These are phyloP conservation scores for Merluccius polli DNA, from an alignment of 2,797 vertebrate species.

Conservation along the genomic window DNA sequence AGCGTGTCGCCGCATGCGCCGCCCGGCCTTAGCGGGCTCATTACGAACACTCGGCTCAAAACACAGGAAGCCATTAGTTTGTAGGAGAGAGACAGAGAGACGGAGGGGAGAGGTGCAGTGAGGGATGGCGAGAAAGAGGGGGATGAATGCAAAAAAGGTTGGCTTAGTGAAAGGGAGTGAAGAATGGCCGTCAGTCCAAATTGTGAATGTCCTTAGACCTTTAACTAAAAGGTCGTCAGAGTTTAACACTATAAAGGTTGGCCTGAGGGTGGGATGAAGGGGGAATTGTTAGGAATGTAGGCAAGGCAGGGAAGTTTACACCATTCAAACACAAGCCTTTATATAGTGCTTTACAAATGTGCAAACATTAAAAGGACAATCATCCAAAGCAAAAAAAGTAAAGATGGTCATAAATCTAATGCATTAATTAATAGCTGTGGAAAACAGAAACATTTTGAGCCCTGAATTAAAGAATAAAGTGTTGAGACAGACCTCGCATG, in stretches of 20 bases:
- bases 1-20: constrained; percentile 58
- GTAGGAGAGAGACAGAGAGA: constrained; percentile 18
- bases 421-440: too few relatives aligned
- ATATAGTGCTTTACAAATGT: too few relatives aligned
- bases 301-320: not conserved
- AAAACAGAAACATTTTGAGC: too few relatives aligned
- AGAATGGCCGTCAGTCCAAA: constrained; percentile 39
- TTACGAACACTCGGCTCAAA: constrained; percentile 30
- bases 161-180: constrained; percentile 51
- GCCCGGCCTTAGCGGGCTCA: constrained; percentile 43
- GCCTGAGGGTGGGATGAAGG: not conserved
- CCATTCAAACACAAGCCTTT: not conserved
- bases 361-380: too few relatives aligned
- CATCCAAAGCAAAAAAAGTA: too few relatives aligned
- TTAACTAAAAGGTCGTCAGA: constrained; percentile 26
- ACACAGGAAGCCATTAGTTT: constrained; percentile 52
- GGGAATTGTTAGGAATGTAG: not conserved
- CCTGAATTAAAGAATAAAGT: too few relatives aligned
- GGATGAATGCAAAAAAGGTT: constrained; percentile 10
- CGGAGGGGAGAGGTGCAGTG: constrained; percentile 33
- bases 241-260: not conserved
- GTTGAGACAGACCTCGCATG: too few relatives aligned
- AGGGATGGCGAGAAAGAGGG: constrained; percentile 1
- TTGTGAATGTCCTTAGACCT: constrained; percentile 37
- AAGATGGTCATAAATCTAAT: too few relatives aligned